Evolutionary conservation across 2,797 vertebrate genomes (phyloP).

Genomic region (Halcyon chelicuti): DNA sequence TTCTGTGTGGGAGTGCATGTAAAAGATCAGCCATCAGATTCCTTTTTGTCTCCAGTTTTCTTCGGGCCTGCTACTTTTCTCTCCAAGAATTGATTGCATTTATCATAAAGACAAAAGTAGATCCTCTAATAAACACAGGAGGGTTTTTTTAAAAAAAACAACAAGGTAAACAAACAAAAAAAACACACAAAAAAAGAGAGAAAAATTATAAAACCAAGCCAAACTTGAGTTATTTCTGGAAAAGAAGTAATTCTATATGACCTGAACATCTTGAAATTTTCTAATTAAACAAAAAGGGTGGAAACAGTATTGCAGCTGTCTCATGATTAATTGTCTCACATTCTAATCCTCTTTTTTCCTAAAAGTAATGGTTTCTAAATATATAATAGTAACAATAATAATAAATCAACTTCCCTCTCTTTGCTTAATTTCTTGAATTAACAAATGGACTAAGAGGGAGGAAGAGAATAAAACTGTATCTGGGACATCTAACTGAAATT

Average conservation of each 20-base stretch:
- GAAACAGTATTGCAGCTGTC: background rate
- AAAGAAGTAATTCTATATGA: background rate
- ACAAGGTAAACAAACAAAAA: too few relatives aligned
- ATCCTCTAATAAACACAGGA: background rate
- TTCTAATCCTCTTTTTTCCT: background rate
- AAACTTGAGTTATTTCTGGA: background rate
- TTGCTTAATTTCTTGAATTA: background rate
- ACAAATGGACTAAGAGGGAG: background rate
- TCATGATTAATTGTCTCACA: background rate
- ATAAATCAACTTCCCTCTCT: background rate
- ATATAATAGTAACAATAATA: background rate
- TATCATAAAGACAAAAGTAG: background rate
- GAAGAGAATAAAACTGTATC: background rate
- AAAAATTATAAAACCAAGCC: background rate
- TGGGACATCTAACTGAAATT: background rate
- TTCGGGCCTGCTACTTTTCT: background rate
- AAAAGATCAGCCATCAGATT: background rate
- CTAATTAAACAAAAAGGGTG: background rate
- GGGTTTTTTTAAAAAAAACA: background rate
- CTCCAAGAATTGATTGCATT: background rate
- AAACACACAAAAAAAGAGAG: background rate
- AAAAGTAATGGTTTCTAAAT: background rate
- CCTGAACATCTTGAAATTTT: background rate
- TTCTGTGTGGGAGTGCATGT: fast-evolving
- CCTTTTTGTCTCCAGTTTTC: background rate